phyloP scores from a whole-genome alignment of 23 tunicate species.

The Styela clava region DNA sequence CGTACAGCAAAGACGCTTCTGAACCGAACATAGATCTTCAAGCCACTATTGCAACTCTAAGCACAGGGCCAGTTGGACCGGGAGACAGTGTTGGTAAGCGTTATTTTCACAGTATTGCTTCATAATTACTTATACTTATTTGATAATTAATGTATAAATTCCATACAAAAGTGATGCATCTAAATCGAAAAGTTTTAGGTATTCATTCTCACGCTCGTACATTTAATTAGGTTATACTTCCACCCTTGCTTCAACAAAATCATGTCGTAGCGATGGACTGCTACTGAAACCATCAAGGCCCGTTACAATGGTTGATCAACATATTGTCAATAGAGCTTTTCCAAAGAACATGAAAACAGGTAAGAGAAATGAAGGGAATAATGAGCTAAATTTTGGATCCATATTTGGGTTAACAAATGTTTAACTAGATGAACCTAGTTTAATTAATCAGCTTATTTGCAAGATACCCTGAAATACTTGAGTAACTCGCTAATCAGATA shows the following conservation, averaged over 20 bases:
- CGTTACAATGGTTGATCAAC: slow-evolving; percentile 58
- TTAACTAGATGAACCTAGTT: too few species aligned
- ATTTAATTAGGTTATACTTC: slow-evolving; percentile 57
- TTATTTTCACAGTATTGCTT: too few species aligned
- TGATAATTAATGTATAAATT: not conserved
- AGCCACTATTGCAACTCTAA: slow-evolving; percentile 70
- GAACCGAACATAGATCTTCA: slow-evolving; percentile 74
- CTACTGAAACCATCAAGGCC: slow-evolving; percentile 83
- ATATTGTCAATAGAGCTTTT: slow-evolving; percentile 62
- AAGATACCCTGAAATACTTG: too few species aligned
- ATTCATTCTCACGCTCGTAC: too few species aligned
- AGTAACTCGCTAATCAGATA: too few species aligned
- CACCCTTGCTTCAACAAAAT: slow-evolving; percentile 41
- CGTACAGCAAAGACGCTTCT: slow-evolving; percentile 25
- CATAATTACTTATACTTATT: too few species aligned
- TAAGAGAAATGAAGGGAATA: not conserved
- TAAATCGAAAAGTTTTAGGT: too few species aligned
- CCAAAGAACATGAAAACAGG: slow-evolving; percentile 9
- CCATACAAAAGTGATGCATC: not conserved
- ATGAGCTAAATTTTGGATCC: not conserved
- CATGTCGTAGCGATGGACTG: slow-evolving; percentile 71
- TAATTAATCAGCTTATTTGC: too few species aligned
- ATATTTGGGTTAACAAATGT: too few species aligned
- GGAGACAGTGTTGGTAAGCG: slow-evolving; percentile 64
- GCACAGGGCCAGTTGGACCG: slow-evolving; percentile 94